Base-by-base conservation (phyloP, 2,888 invertebrate species). In the Torymus tubicola region DNA sequence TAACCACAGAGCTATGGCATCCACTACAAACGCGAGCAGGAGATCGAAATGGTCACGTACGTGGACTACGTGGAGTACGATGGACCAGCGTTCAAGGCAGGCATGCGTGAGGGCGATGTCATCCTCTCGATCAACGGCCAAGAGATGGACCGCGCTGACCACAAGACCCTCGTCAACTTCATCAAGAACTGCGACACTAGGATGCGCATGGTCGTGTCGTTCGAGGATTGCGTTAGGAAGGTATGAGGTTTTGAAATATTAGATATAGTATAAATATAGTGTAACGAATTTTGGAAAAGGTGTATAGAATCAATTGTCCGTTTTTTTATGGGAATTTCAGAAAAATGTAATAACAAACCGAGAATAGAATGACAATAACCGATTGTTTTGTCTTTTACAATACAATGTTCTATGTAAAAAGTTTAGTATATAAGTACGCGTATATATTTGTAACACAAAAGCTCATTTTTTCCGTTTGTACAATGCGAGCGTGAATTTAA, bases 81-180 rank as follows among this genome's bases (percentile, higher is more conserved):
- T 84, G 98, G 98, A 0, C 96, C 98, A 0, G 98, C 99, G 0
- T 96, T 96, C 87, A 93, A 94, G 82, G 96, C 98, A 0, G 99
- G 99, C 8, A 97, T 99, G 96, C 93, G 98, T 12, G 96, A 97
- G 91, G 99, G 99, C 16, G 99, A 99, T 91, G 98, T 99, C 61
- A 98, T 99, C 86, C 92, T 99, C 58, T 97, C 98, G 64, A 98
- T 99, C 87, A 98, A 99, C 91, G 98, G 98, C n/a, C 94, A 94
- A 64, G 97, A 97, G 88, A 97, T 99, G 94, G 98, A 98, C 90
- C 95, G 96, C 86, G 96, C 96, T n/a, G 97, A 98, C 88, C 99
- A 99, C 91, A 95, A 96, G 88, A 95, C 96, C 71, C 93, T 99
- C 84, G 98, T 99, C n/a, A 94, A 94, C 86, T 97, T 96, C 87